Percentiles rank a stretch among this genome's conserved stretches.
Evolutionary conservation across 2,888 invertebrate species (phyloP).

Genomic region (Latrodectus elegans): DNA sequence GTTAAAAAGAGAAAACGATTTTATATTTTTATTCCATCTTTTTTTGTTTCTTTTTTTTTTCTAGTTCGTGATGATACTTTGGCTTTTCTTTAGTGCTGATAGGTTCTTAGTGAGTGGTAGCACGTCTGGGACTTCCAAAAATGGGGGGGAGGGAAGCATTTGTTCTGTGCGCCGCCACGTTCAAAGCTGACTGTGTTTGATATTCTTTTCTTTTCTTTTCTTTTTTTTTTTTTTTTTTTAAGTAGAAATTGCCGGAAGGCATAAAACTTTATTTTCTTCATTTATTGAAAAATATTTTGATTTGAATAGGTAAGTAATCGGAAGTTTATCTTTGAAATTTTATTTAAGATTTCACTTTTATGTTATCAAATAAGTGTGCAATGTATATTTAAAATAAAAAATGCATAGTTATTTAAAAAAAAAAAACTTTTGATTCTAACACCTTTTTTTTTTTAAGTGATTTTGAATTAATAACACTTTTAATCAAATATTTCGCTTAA

Average conservation of each 20-base stretch:
- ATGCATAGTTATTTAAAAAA: no score
- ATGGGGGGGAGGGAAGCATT: constrained; percentile 25
- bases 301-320: no score
- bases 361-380: no score
- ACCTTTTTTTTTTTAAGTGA: no score
- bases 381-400: no score
- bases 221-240: constrained; percentile 3
- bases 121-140: constrained; percentile 49
- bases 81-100: constrained; percentile 51
- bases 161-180: constrained; percentile 36
- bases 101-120: constrained; percentile 43
- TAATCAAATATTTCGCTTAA: no score
- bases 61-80: constrained; percentile 37
- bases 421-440: no score
- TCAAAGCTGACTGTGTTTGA: constrained; percentile 47
- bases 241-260: constrained; percentile 46
- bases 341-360: no score
- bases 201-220: constrained; percentile 16
- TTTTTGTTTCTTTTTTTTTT: constrained; percentile 4
- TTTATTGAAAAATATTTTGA: no score
- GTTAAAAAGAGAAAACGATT: constrained; percentile 16
- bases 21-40: constrained; percentile 25
- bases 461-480: no score
- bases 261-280: constrained; percentile 22
- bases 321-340: no score